phyloP scores from a whole-genome alignment of 2,797 vertebrate species.

The Lateolabrax maculatus region DNA sequence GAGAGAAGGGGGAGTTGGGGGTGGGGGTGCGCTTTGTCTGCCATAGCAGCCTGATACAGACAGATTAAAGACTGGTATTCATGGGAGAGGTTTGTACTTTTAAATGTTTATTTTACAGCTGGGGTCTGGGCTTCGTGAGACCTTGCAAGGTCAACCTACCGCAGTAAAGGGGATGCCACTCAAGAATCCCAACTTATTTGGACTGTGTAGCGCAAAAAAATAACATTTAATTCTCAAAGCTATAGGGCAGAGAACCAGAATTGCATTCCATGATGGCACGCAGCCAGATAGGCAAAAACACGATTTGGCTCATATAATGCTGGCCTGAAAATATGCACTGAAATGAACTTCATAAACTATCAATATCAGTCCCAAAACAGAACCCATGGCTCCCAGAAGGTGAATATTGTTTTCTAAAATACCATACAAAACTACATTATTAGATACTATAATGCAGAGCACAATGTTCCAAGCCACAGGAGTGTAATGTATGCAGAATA shows the following conservation, averaged over 20 bases:
- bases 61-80: slow-evolving; percentile 71
- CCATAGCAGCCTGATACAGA: slow-evolving; percentile 34
- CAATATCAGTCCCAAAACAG: slow-evolving; percentile 5
- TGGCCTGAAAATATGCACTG: slow-evolving; percentile 8
- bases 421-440: neutral
- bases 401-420: slow-evolving; percentile 3
- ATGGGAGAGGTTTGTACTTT: slow-evolving; percentile 51
- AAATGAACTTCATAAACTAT: slow-evolving; percentile 29
- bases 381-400: neutral
- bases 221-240: slow-evolving; percentile 13
- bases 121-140: slow-evolving; percentile 27
- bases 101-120: slow-evolving; percentile 69
- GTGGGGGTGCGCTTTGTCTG: slow-evolving; percentile 28
- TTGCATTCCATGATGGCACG: slow-evolving; percentile 3
- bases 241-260: neutral
- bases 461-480: slow-evolving; percentile 8
- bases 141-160: slow-evolving; percentile 33
- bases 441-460: slow-evolving; percentile 5
- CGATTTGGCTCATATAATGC: slow-evolving; percentile 13
- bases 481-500: neutral
- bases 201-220: neutral
- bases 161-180: slow-evolving; percentile 27
- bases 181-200: slow-evolving; percentile 26
- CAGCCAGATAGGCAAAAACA: slow-evolving; percentile 7
- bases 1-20: neutral